These are phyloP conservation scores for Lepidocolaptes lacrymiger DNA, from an alignment of 2,797 vertebrate species.

Conservation along the genomic window DNA sequence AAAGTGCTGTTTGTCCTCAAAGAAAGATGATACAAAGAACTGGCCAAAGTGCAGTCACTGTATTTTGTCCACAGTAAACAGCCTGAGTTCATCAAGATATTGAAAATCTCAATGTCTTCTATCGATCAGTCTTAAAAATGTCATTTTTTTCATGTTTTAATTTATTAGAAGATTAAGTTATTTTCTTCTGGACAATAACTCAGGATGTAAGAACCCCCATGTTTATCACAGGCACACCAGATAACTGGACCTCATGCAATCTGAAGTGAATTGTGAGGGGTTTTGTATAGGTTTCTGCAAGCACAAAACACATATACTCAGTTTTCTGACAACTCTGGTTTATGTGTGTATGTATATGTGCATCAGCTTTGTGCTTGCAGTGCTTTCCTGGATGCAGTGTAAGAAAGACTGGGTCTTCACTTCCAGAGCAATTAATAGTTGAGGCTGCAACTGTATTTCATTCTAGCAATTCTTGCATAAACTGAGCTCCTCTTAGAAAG, in stretches of 20 bases:
- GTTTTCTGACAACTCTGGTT: neutral
- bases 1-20: neutral
- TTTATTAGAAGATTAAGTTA: slow-evolving; percentile 21
- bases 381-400: neutral
- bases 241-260: neutral
- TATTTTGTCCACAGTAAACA: slow-evolving; percentile 7
- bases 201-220: neutral
- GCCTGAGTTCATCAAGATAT: neutral
- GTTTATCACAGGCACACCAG: neutral
- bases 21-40: neutral
- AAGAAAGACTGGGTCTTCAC: neutral
- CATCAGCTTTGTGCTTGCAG: neutral
- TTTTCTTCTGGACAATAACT: slow-evolving; percentile 8
- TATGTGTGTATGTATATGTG: neutral
- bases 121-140: neutral
- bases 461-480: slow-evolving; percentile 17
- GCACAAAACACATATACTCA: neutral
- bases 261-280: neutral
- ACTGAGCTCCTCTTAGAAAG: neutral
- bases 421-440: neutral
- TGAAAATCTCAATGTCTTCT: neutral
- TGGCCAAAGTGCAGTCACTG: neutral
- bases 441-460: neutral
- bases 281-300: neutral
- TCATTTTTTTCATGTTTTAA: neutral